phyloP scores from a whole-genome alignment of 2,888 invertebrate species.

The Dolomedes plantarius region DNA sequence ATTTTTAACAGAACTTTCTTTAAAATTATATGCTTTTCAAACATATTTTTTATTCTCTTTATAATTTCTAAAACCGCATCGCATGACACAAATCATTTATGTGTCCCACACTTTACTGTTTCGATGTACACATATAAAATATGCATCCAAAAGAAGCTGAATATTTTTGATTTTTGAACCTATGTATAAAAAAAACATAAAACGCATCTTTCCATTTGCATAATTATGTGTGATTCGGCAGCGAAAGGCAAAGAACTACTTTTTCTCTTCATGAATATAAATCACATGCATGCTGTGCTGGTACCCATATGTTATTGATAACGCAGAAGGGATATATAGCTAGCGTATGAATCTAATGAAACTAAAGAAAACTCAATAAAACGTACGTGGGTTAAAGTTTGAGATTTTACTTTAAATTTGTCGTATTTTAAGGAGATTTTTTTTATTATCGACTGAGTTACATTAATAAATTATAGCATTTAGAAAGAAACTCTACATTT shows the following conservation, averaged over 20 bases:
- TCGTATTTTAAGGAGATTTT: too few species aligned
- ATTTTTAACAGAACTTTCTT: too few species aligned
- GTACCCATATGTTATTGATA: background rate
- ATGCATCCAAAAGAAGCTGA: background rate
- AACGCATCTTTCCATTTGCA: conserved; percentile 7
- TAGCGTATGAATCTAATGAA: background rate
- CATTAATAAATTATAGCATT: too few species aligned
- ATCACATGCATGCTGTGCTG: background rate
- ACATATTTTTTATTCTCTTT: background rate
- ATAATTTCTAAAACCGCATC: background rate
- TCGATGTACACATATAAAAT: background rate
- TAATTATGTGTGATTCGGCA: conserved; percentile 4
- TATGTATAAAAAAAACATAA: background rate
- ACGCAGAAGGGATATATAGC: background rate
- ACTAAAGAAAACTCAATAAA: background rate
- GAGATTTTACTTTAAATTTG: too few species aligned
- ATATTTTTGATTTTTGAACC: background rate
- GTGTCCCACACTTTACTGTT: background rate
- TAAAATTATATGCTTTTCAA: too few species aligned
- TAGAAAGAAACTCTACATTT: too few species aligned
- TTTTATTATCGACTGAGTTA: too few species aligned
- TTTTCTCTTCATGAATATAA: conserved; percentile 1
- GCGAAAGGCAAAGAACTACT: background rate
- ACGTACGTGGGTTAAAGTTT: too few species aligned
- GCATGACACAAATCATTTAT: background rate